A percentile compares a stretch with the other conserved stretches of the same genome.
Conservation (phyloP, 2,888 invertebrate genomes). For the Tyria jacobaeae region DNA sequence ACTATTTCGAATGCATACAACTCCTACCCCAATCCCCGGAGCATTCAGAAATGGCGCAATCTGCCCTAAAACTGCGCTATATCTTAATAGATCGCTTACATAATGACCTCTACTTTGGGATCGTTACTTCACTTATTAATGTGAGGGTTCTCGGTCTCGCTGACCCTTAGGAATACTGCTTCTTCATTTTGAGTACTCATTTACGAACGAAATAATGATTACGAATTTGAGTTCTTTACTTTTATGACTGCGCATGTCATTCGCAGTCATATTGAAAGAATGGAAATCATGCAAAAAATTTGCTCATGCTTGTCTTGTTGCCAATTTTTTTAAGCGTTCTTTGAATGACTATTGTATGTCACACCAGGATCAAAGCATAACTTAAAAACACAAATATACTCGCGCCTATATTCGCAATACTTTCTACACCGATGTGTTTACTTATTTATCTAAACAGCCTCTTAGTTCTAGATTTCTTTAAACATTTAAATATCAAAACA, state of each 20-base stretch:
- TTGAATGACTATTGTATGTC: slow-evolving; percentile 18
- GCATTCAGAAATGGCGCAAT: slow-evolving; percentile 21
- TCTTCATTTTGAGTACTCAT: neutral
- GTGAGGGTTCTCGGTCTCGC: neutral
- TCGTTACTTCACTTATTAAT: slow-evolving; percentile 25
- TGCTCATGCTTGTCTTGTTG: slow-evolving; percentile 35
- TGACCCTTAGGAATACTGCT: neutral
- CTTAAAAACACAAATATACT: neutral
- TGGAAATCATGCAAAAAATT: slow-evolving; percentile 19
- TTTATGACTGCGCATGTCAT: neutral
- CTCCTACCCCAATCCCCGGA: slow-evolving; percentile 14
- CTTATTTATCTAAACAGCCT: too few relatives aligned
- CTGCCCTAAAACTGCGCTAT: slow-evolving; percentile 35
- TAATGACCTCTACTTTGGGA: slow-evolving; percentile 15
- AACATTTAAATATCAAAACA: too few relatives aligned
- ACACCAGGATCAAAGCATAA: neutral
- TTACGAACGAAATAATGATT: neutral
- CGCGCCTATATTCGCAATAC: too few relatives aligned
- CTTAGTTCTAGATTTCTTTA: neutral
- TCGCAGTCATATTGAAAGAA: slow-evolving; percentile 28
- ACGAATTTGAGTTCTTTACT: neutral
- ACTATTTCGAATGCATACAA: neutral
- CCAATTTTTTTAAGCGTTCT: slow-evolving; percentile 33
- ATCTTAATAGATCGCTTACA: slow-evolving; percentile 42
- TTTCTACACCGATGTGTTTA: too few relatives aligned